A percentile compares a stretch with the other conserved stretches of the same genome.
Conservation (phyloP, 2,113 vertebrate species). For the Hippocampus zosterae region DNA sequence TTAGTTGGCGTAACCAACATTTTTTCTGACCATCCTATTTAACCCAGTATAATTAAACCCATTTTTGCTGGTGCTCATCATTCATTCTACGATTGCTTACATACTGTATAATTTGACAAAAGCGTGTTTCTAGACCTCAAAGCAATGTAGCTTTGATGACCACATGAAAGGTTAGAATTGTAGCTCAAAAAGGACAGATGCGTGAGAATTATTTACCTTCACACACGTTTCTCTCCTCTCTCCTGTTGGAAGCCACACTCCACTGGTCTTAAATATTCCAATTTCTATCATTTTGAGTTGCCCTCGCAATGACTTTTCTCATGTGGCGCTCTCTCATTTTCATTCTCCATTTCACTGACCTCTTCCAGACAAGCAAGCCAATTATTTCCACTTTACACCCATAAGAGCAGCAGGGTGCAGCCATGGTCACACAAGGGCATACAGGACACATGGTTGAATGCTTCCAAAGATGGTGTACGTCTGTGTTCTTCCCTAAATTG, state of each 20-base stretch:
- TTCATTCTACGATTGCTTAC: neutral
- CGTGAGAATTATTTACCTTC: conserved; percentile 20
- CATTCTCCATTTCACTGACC: conserved; percentile 43
- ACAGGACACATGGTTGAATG: conserved; percentile 47
- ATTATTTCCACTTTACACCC: conserved; percentile 61
- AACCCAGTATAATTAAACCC: too few species aligned
- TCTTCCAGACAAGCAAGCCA: conserved; percentile 44
- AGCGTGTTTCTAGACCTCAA: neutral
- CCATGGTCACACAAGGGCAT: conserved; percentile 50
- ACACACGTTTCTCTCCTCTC: conserved; percentile 2
- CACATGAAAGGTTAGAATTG: conserved; percentile 8
- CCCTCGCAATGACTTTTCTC: conserved; percentile 44
- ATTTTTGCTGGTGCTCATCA: too few species aligned
- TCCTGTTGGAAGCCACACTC: conserved; percentile 36
- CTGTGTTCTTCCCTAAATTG: conserved; percentile 1
- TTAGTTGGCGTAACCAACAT: too few species aligned
- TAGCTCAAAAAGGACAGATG: neutral
- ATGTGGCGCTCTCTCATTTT: conserved; percentile 39
- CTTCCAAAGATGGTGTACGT: conserved; percentile 4
- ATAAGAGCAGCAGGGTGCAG: conserved; percentile 47
- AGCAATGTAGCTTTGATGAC: conserved; percentile 17
- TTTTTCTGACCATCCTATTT: too few species aligned
- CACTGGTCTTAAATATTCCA: conserved; percentile 50
- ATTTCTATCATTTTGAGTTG: conserved; percentile 45
- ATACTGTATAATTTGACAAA: neutral